Conservation (phyloP, 35 echinoderm and acorn worm genomes). For the Heliocidaris erythrogramma region DNA sequence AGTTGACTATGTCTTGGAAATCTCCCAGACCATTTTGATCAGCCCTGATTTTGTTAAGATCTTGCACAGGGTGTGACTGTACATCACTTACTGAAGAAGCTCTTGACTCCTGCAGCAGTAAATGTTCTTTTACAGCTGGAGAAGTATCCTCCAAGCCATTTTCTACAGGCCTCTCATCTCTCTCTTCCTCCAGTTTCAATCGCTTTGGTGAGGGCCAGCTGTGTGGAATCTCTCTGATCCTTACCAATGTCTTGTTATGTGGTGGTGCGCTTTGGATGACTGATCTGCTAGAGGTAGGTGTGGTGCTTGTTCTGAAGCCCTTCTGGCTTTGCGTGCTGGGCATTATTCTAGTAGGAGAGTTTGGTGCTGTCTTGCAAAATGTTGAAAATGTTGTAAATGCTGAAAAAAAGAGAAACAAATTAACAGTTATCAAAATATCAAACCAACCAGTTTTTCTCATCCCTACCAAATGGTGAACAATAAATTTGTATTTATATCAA, state of each 20-base stretch:
- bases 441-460: background rate
- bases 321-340: background rate
- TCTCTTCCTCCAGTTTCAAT: slow-evolving; percentile 20
- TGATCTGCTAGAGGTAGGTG: background rate
- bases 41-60: background rate
- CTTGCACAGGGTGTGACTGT: background rate
- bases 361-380: background rate
- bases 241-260: background rate
- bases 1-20: background rate
- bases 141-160: background rate
- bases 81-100: background rate
- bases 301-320: slow-evolving; percentile 2
- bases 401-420: background rate
- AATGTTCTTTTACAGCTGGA: background rate
- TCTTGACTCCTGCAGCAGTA: too few relatives aligned
- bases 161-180: background rate
- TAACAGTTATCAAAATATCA: background rate
- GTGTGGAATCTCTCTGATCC: background rate
- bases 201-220: background rate
- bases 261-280: background rate
- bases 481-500: too few relatives aligned
- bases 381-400: slow-evolving; percentile 38
- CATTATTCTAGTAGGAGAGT: background rate
- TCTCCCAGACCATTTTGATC: background rate
- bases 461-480: too few relatives aligned